Percentiles rank a stretch among this genome's conserved stretches.
phyloP scores from a whole-genome alignment of 2,888 invertebrate species.

The Ommatoiulus sabulosus region DNA sequence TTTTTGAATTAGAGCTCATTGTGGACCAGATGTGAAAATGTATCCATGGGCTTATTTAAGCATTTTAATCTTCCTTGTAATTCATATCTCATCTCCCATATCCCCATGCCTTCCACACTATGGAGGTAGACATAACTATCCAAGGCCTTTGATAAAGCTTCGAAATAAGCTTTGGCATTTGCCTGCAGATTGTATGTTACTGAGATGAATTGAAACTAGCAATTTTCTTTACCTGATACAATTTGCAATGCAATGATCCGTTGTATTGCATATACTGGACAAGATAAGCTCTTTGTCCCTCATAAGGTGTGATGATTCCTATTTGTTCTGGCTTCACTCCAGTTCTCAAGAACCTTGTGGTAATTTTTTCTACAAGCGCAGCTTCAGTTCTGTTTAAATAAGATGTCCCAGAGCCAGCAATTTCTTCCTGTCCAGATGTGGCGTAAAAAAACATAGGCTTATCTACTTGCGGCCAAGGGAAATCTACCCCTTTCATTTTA shows the following conservation, averaged over 20 bases:
- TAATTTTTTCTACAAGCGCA: slow-evolving; percentile 97
- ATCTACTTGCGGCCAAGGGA: slow-evolving; percentile 97
- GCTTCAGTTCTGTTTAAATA: slow-evolving; percentile 99
- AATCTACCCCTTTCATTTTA: slow-evolving; percentile 88
- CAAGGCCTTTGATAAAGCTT: no score
- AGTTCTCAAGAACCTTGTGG: slow-evolving; percentile 91
- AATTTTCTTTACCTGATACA: slow-evolving; percentile 75
- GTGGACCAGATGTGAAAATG: no score
- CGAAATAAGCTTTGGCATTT: no score
- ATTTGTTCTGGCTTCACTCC: slow-evolving; percentile 98
- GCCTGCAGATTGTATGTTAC: no score
- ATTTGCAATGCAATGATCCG: slow-evolving; percentile 93
- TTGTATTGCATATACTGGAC: slow-evolving; percentile 99
- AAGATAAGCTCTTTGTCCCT: slow-evolving; percentile 96
- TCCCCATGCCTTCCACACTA: no score
- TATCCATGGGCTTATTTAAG: no score
- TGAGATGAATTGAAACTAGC: background rate
- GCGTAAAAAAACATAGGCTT: slow-evolving; percentile 99
- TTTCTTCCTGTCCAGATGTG: slow-evolving; percentile 96
- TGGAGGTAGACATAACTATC: no score
- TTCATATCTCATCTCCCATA: no score
- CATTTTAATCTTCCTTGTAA: no score
- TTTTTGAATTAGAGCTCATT: no score
- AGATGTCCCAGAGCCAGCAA: slow-evolving; percentile 98
- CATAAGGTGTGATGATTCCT: slow-evolving; percentile 98